Base-by-base conservation (phyloP, 2,797 vertebrate species). In the Tolypeutes matacus region DNA sequence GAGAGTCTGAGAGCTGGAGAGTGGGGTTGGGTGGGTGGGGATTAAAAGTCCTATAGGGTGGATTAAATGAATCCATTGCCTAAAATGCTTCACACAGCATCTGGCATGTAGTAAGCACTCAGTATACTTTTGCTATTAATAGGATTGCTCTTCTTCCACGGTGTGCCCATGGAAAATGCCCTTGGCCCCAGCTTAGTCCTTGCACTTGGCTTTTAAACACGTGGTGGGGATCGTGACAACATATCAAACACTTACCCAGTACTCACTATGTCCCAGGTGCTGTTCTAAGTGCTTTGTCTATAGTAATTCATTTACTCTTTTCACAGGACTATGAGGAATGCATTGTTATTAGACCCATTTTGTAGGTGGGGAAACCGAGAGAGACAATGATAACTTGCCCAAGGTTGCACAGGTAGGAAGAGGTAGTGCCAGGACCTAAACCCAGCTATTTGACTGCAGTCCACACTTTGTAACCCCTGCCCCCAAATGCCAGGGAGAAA, bases 31-130 rank as follows among this genome's bases (percentile, higher is more conserved):
- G 46, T 85, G 65, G 20, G 56, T 17, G 42, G 29, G 53, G 49
- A 81, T 76, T 80, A 89, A 91, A 36, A 86, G 42, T 25, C 81
- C 86, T 58, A 70, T 87, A 78, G 88, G 60, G 53, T 1, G 7
- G 89, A 65, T 65, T 56, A 88, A 69, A 64, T 77, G 83, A 82
- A 78, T n/a, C 65, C 36, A 78, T 69, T 58, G 18, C 27, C 39
- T 75, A 29, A 65, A 70, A 65, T 11, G 11, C 29, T 73, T 56
- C 94, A 58, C 42, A 1, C 23, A 89, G 83, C 20, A 0, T 75
- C 64, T 93, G 86, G 49, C 62, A 56, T 60, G 34, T 51, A 80
- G 86, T 27, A 60, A 70, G 42, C 58, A 65, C 56, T 25, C 23
- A 1, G 72, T 53, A 64, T 31, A 15, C 81, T 39, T 81, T 90